Conservation (phyloP, 2,797 vertebrate species). For the Hoplostethus mediterraneus region DNA sequence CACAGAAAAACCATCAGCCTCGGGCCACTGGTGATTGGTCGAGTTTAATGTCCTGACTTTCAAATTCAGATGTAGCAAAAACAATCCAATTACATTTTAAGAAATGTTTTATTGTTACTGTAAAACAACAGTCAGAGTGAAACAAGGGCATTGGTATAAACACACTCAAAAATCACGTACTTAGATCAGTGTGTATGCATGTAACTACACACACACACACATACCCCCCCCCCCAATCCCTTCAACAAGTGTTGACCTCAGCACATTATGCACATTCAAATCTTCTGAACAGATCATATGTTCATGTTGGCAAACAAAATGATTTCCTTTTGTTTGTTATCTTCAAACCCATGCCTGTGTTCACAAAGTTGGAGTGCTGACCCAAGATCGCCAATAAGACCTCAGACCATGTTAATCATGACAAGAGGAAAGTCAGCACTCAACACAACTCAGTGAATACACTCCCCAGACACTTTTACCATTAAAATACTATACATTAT, state of each 20-base stretch:
- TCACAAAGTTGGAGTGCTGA: constrained; percentile 34
- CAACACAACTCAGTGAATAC: constrained; percentile 41
- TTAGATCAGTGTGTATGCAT: constrained; percentile 54
- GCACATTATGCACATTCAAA: constrained; percentile 54
- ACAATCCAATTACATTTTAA: constrained; percentile 51
- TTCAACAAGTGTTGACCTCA: constrained; percentile 19
- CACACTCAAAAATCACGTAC: constrained; percentile 74
- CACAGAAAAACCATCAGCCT: not conserved
- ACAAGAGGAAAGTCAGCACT: constrained; percentile 43
- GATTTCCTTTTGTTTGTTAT: constrained; percentile 11
- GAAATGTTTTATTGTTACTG: constrained; percentile 79
- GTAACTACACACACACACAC: constrained; percentile 18
- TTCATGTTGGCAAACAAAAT: constrained; percentile 56
- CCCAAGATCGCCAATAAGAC: constrained; percentile 21
- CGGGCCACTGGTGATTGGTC: not conserved
- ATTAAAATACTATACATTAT: constrained; percentile 81
- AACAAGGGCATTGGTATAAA: constrained; percentile 66
- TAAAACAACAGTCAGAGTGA: constrained; percentile 74
- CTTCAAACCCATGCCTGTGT: constrained; percentile 9
- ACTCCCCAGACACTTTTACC: constrained; percentile 67
- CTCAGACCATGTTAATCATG: constrained; percentile 19
- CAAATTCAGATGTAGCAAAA: not conserved
- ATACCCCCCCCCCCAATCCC: constrained; percentile 4
- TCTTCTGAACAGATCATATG: constrained; percentile 47
- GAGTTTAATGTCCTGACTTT: no score